These are phyloP conservation scores for Halotydeus destructor DNA, from an alignment of 1,140 invertebrate genomes.

Conservation along the genomic window DNA sequence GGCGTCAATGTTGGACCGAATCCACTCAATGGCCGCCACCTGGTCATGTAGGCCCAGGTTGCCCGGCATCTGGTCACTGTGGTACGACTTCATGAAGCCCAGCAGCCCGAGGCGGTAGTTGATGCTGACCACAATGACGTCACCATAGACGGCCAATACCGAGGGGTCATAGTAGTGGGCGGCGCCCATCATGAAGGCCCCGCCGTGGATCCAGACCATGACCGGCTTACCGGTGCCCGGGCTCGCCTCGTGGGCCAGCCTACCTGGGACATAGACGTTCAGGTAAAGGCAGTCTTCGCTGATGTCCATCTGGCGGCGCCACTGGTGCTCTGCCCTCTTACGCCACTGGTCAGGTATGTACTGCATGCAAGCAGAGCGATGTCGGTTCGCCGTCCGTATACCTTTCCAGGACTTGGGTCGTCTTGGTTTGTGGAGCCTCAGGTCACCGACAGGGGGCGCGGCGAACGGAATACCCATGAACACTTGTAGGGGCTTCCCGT, in stretches of 20 bases:
- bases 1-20: constrained; percentile 15
- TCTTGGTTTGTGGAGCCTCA: constrained; percentile 58
- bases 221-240: constrained; percentile 38
- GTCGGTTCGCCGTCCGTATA: background rate
- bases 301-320: constrained; percentile 20
- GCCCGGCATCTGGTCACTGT: constrained; percentile 34
- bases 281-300: constrained; percentile 83
- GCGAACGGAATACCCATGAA: constrained; percentile 88
- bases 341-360: background rate
- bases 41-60: constrained; percentile 19
- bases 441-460: constrained; percentile 59
- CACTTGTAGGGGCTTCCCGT: constrained; percentile 42
- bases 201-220: constrained; percentile 57
- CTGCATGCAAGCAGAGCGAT: background rate
- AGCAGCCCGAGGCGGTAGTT: constrained; percentile 45
- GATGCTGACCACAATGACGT: constrained; percentile 42
- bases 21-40: constrained; percentile 16
- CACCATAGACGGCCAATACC: constrained; percentile 38
- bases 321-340: background rate
- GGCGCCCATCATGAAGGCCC: constrained; percentile 39
- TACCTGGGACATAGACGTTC: constrained; percentile 64
- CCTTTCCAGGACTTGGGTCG: background rate
- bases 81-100: constrained; percentile 55
- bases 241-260: background rate
- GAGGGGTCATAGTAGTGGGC: constrained; percentile 35